These are phyloP conservation scores for Agrilus biguttatus DNA, from an alignment of 2,888 invertebrate species.

Conservation along the genomic window DNA sequence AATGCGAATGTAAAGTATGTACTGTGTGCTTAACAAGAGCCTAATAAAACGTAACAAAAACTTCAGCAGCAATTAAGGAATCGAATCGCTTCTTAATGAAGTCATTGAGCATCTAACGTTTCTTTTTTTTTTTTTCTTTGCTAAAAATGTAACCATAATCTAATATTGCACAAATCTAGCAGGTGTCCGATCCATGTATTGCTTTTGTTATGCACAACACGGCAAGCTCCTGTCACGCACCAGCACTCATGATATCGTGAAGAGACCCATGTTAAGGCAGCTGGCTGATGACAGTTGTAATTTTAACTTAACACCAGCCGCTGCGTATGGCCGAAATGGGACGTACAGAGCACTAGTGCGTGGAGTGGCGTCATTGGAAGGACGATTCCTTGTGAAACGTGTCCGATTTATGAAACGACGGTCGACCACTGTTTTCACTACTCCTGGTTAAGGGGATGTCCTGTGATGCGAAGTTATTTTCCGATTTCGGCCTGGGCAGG, in stretches of 20 bases:
- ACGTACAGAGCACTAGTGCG: slow-evolving; percentile 41
- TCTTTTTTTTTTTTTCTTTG: slow-evolving; percentile 19
- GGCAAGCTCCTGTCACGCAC: slow-evolving; percentile 13
- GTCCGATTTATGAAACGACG: slow-evolving; percentile 65
- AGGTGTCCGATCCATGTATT: slow-evolving; percentile 27
- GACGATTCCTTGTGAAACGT: slow-evolving; percentile 56
- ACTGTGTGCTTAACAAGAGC: too few species aligned
- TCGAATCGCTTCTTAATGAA: slow-evolving; percentile 10
- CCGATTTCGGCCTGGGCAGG: slow-evolving; percentile 68
- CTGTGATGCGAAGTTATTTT: slow-evolving; percentile 60
- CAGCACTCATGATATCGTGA: slow-evolving; percentile 9
- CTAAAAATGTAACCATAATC: slow-evolving; percentile 28
- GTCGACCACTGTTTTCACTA: slow-evolving; percentile 37
- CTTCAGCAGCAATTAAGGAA: too few species aligned
- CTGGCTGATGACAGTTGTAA: slow-evolving; percentile 8
- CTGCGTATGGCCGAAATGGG: slow-evolving; percentile 1
- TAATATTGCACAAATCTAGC: slow-evolving; percentile 35
- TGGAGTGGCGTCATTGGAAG: slow-evolving; percentile 60
- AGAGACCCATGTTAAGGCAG: slow-evolving; percentile 8
- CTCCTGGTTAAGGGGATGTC: slow-evolving; percentile 44
- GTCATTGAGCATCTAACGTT: slow-evolving; percentile 35
- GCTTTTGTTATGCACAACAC: slow-evolving; percentile 15
- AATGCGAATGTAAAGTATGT: too few species aligned
- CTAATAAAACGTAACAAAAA: too few species aligned
- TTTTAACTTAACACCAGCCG: slow-evolving; percentile 4